Evolutionary conservation across 2,888 invertebrate species (phyloP).

Genomic region (Drosophila subquinaria): DNA sequence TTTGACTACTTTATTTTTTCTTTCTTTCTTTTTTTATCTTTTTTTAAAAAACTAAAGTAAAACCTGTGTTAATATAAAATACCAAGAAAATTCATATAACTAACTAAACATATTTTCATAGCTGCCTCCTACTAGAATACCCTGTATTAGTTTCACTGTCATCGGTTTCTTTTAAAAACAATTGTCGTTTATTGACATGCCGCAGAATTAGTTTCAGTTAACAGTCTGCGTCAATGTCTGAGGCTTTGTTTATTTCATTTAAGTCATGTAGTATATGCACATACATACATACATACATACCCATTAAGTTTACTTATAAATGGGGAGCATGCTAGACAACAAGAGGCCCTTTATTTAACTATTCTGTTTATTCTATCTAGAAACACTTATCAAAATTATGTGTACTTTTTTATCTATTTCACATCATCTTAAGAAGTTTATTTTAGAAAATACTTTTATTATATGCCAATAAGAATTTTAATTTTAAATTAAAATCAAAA

Average conservation of each 20-base stretch:
- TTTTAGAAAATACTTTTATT: too few relatives aligned
- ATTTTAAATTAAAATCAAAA: too few relatives aligned
- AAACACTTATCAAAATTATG: background rate
- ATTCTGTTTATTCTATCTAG: too few relatives aligned
- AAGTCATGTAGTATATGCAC: conserved; percentile 19
- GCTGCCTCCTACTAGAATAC: background rate
- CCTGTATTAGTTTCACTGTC: conserved; percentile 1
- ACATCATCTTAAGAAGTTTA: background rate
- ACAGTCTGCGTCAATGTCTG: conserved; percentile 35
- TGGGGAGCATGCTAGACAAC: background rate
- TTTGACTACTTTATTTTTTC: background rate
- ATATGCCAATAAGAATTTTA: too few relatives aligned
- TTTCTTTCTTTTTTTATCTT: background rate
- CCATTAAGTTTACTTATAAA: background rate
- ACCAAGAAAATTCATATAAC: background rate
- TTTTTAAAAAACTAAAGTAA: too few relatives aligned
- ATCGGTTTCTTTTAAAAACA: conserved; percentile 10
- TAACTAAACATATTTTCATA: background rate
- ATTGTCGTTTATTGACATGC: conserved; percentile 10
- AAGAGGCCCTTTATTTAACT: background rate
- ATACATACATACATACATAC: background rate
- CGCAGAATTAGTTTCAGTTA: conserved; percentile 10
- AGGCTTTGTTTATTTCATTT: conserved; percentile 20
- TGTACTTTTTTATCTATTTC: background rate
- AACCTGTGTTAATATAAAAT: background rate